Conservation (phyloP, 2,888 invertebrate genomes). For the Phengaris arion region DNA sequence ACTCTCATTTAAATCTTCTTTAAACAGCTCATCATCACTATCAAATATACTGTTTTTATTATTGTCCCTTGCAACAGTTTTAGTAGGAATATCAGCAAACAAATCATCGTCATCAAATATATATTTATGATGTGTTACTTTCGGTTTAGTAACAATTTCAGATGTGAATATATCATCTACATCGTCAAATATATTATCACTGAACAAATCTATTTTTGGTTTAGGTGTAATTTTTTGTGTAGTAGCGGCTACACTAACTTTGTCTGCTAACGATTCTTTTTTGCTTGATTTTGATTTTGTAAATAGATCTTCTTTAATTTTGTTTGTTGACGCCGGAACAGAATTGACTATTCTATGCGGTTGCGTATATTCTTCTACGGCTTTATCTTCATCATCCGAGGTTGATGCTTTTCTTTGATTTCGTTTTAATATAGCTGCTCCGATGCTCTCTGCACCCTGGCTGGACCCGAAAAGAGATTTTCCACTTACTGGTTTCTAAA, state of each 20-base stretch:
- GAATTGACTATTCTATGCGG: constrained; percentile 19
- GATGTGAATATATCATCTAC: constrained; percentile 68
- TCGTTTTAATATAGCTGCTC: constrained; percentile 64
- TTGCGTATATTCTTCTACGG: constrained; percentile 37
- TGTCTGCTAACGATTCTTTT: constrained; percentile 36
- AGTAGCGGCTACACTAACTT: constrained; percentile 37
- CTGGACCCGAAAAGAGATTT: constrained; percentile 78
- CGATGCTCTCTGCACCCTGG: constrained; percentile 62
- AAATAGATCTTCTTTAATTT: constrained; percentile 62
- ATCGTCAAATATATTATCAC: constrained; percentile 70
- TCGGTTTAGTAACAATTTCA: constrained; percentile 46
- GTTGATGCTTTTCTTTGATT: constrained; percentile 55
- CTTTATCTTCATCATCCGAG: constrained; percentile 53
- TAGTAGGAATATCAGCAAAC: constrained; percentile 55
- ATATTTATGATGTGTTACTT: constrained; percentile 48
- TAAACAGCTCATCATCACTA: constrained; percentile 46
- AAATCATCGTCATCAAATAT: constrained; percentile 65
- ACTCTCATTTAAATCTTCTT: constrained; percentile 25
- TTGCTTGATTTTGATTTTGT: constrained; percentile 50
- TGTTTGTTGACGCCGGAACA: neutral
- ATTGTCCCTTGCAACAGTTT: constrained; percentile 33
- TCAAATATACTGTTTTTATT: constrained; percentile 50
- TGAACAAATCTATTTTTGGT: constrained; percentile 59
- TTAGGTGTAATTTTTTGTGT: constrained; percentile 37
- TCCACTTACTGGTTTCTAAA: constrained; percentile 81